Conservation (phyloP, 2,888 invertebrate species). For the Flabesymbios commensalis region DNA sequence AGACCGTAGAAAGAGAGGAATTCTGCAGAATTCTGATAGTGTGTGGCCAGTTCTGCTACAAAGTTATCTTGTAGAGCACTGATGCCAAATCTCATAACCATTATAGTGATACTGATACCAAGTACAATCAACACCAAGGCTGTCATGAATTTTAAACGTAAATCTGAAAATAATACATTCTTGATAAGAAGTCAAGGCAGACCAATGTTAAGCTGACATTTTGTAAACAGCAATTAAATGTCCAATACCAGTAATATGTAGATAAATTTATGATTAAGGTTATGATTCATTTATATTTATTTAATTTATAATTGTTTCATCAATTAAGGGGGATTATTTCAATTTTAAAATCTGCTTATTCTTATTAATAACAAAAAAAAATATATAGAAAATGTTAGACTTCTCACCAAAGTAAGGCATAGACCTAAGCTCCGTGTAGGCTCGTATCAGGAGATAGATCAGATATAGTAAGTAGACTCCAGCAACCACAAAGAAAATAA, state of each 20-base stretch:
- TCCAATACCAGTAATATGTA: background rate
- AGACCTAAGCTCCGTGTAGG: conserved; percentile 90
- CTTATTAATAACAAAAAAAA: no score
- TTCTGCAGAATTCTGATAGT: conserved; percentile 88
- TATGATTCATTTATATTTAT: background rate
- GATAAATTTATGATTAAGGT: background rate
- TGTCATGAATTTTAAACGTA: conserved; percentile 88
- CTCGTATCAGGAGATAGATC: conserved; percentile 79
- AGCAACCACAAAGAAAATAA: conserved; percentile 85
- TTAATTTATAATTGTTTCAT: no score
- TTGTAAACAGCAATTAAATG: background rate
- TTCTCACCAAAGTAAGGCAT: conserved; percentile 96
- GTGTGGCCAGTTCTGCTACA: conserved; percentile 83
- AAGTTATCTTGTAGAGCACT: conserved; percentile 87
- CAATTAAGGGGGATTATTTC: no score
- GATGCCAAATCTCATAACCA: conserved; percentile 73
- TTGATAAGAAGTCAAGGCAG: background rate
- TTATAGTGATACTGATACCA: conserved; percentile 75
- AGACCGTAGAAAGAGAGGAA: conserved; percentile 95
- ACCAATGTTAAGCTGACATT: background rate
- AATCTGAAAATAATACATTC: conserved; percentile 74
- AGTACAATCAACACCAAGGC: conserved; percentile 81
- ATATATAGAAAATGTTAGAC: background rate
- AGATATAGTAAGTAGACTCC: conserved; percentile 85
- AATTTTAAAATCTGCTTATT: no score